A percentile compares a stretch with the other conserved stretches of the same genome.
phyloP scores from a whole-genome alignment of 2,113 vertebrate genomes.

The Cisticola juncidis region DNA sequence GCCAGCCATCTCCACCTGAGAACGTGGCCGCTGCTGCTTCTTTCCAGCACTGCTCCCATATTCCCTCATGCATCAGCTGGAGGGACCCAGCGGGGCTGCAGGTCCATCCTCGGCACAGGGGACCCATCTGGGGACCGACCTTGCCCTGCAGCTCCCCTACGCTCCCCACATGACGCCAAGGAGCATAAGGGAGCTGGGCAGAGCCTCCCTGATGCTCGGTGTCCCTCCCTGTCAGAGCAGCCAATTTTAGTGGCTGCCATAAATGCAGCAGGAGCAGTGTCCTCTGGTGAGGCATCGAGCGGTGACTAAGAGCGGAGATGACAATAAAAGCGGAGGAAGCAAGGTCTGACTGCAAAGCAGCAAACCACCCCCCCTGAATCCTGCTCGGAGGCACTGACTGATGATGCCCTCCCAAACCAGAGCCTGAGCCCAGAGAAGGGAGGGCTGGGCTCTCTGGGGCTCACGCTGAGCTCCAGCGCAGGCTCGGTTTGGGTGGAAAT shows the following conservation, averaged over 20 bases:
- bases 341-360: slow-evolving; percentile 63
- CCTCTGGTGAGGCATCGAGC: slow-evolving; percentile 65
- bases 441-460: not conserved
- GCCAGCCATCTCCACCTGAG: not conserved
- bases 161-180: accelerated
- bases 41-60: not conserved
- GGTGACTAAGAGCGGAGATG: slow-evolving; percentile 65
- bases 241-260: slow-evolving; percentile 47
- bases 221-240: not conserved
- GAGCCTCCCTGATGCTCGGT: not conserved
- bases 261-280: slow-evolving; percentile 59
- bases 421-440: not conserved
- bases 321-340: slow-evolving; percentile 59
- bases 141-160: not conserved
- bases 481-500: not conserved
- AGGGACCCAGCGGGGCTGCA: not conserved
- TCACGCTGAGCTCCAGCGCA: not conserved
- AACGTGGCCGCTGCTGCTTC: not conserved
- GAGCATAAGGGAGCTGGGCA: not conserved
- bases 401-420: not conserved
- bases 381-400: not conserved
- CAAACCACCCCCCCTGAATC: not conserved
- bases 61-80: not conserved
- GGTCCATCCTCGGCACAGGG: not conserved
- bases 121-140: not conserved